Evolutionary conservation across 2,797 vertebrate genomes (phyloP).

Genomic region (Notoglanidium macrostoma): DNA sequence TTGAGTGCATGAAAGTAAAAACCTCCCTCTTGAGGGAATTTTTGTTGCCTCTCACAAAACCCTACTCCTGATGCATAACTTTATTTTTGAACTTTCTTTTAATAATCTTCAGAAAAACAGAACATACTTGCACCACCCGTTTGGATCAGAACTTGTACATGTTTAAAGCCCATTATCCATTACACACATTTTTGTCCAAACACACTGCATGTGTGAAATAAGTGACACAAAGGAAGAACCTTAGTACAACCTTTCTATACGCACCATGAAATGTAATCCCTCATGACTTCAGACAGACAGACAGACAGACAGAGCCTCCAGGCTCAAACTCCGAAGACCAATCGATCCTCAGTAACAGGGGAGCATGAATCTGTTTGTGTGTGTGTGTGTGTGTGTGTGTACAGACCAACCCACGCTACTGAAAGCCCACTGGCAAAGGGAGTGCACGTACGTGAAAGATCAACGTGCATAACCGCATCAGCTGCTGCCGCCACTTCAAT

Average conservation of each 20-base stretch:
- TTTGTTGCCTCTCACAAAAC: no score
- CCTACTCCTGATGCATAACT: background rate
- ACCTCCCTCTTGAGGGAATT: no score
- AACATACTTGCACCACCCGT: background rate
- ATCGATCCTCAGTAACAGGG: constrained; percentile 25
- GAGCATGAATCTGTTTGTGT: background rate
- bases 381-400: background rate
- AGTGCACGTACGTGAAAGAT: background rate
- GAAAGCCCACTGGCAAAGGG: background rate
- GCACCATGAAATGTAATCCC: constrained; percentile 19
- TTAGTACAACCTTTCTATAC: background rate
- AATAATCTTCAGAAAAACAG: background rate
- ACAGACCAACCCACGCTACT: constrained; percentile 19
- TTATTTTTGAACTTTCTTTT: no score
- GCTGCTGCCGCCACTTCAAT: constrained; percentile 23
- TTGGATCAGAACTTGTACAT: background rate
- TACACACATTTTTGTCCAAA: background rate
- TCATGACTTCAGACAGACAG: constrained; percentile 34
- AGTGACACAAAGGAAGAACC: background rate
- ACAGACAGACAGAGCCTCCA: constrained; percentile 29
- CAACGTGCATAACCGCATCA: background rate
- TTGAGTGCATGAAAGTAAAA: background rate
- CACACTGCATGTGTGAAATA: background rate
- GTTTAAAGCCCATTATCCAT: background rate
- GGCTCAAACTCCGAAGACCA: constrained; percentile 29